Evolutionary conservation across 2,797 vertebrate species (phyloP).

Genomic region (Ambastaia sidthimunki): DNA sequence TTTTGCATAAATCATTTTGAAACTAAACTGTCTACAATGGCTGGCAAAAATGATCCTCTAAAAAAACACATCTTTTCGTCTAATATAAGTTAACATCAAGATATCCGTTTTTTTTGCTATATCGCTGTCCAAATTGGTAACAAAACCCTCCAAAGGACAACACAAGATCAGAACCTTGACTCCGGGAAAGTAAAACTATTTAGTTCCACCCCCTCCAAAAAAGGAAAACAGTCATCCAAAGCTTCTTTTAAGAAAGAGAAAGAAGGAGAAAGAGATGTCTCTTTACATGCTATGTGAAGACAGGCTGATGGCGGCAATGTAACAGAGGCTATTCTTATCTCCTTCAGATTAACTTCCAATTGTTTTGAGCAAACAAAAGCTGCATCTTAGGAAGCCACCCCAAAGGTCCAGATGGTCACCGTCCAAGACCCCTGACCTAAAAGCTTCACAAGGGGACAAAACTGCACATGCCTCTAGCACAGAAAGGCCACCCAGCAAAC

Average conservation of each 20-base stretch:
- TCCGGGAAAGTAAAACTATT: background rate
- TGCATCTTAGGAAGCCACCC: slow-evolving; percentile 85
- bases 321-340: slow-evolving; percentile 86
- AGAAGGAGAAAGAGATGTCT: slow-evolving; percentile 49
- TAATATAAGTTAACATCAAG: background rate
- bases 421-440: slow-evolving; percentile 86
- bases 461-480: slow-evolving; percentile 65
- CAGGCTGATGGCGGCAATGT: slow-evolving; percentile 70
- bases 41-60: background rate
- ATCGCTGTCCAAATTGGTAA: background rate
- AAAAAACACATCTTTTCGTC: background rate
- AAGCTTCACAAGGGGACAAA: slow-evolving; percentile 80
- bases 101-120: background rate
- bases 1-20: no score
- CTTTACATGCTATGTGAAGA: slow-evolving; percentile 60
- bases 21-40: no score
- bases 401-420: slow-evolving; percentile 92
- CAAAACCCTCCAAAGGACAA: background rate
- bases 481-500: slow-evolving; percentile 70
- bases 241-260: slow-evolving; percentile 37
- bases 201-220: slow-evolving; percentile 64
- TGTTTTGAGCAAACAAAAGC: slow-evolving; percentile 91
- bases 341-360: slow-evolving; percentile 88
- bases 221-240: slow-evolving; percentile 21
- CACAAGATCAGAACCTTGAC: slow-evolving; percentile 26